Evolutionary conservation across 1,140 invertebrate species (phyloP).

Genomic region (Drosophila neocordata): DNA sequence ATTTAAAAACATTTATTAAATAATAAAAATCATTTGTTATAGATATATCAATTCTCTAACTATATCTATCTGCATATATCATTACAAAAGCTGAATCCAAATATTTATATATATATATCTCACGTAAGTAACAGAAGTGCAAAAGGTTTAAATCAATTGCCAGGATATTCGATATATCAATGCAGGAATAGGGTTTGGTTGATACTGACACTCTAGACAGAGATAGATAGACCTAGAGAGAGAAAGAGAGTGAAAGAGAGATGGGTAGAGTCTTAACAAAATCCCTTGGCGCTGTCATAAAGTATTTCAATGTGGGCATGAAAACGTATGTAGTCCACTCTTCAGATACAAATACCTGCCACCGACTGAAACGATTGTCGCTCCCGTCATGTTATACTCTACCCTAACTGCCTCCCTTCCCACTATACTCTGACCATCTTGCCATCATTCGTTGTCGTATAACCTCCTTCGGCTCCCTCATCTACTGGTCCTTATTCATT

Average conservation of each 20-base stretch:
- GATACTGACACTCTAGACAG: background rate
- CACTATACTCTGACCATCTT: no score
- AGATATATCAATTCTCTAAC: no score
- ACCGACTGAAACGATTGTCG: conserved; percentile 52
- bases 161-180: conserved; percentile 73
- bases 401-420: background rate
- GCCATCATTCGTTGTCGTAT: background rate
- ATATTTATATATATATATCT: no score
- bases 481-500: background rate
- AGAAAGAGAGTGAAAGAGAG: background rate
- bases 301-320: conserved; percentile 72
- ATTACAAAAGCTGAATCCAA: no score
- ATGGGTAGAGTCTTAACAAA: background rate
- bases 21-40: no score
- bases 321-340: conserved; percentile 56
- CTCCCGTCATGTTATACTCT: background rate
- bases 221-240: conserved; percentile 9
- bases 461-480: conserved; percentile 2
- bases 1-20: no score
- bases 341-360: conserved; percentile 61
- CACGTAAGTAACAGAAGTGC: background rate
- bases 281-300: conserved; percentile 65
- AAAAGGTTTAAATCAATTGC: conserved; percentile 31
- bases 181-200: conserved; percentile 44
- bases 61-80: no score